These are phyloP conservation scores for Otus sunia DNA, from an alignment of 2,113 vertebrate species.

Conservation along the genomic window DNA sequence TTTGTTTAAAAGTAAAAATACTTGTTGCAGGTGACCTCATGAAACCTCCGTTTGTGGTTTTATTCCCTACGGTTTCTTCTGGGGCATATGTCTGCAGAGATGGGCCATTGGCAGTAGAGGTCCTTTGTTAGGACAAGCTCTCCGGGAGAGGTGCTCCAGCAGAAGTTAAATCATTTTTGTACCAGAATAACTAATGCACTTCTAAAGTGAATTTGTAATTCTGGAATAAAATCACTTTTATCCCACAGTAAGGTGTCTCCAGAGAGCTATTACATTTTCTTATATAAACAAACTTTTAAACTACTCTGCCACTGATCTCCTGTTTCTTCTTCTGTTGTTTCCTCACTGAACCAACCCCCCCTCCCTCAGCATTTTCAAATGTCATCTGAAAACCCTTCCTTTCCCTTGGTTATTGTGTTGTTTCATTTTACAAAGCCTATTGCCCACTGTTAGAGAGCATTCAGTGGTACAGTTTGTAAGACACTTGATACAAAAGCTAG, in stretches of 20 bases:
- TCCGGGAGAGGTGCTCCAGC: not conserved
- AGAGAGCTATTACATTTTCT: conserved; percentile 50
- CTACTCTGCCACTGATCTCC: conserved; percentile 13
- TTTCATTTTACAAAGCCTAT: not conserved
- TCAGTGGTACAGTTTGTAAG: not conserved
- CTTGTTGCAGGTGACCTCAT: not conserved
- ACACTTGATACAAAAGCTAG: not conserved
- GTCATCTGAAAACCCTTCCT: not conserved
- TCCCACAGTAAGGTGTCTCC: conserved; percentile 33
- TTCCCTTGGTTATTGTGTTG: not conserved
- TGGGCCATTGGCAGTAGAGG: not conserved
- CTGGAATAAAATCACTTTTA: conserved; percentile 35
- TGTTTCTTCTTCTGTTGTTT: conserved; percentile 26
- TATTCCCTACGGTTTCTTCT: not conserved
- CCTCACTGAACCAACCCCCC: not conserved
- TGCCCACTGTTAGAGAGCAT: not conserved
- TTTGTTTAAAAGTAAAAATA: not conserved
- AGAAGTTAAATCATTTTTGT: not conserved
- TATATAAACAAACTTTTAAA: conserved; percentile 36
- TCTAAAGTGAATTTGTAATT: not conserved
- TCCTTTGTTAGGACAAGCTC: not conserved
- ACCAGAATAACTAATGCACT: not conserved
- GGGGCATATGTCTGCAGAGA: not conserved
- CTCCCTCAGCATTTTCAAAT: not conserved
- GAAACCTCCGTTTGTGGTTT: not conserved